phyloP scores from a whole-genome alignment of 2,888 invertebrate genomes.

The Cenopis cana region DNA sequence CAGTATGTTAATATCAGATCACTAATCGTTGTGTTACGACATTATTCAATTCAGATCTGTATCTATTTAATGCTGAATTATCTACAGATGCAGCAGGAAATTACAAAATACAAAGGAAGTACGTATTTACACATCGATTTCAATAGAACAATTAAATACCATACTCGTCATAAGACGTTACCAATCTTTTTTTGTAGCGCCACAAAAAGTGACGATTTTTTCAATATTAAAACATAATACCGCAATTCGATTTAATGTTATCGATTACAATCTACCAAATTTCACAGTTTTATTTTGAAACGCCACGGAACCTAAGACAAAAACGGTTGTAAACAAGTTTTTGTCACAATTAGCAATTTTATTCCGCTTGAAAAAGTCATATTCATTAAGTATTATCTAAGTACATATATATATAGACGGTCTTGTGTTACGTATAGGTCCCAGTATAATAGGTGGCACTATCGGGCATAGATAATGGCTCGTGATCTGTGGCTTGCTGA shows the following conservation, averaged over 20 bases:
- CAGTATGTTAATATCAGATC: conserved; percentile 53
- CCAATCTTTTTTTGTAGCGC: neutral
- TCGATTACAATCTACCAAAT: neutral
- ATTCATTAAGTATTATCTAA: neutral
- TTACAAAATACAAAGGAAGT: conserved; percentile 54
- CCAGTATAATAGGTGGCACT: conserved; percentile 30
- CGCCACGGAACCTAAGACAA: conserved; percentile 10
- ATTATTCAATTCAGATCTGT: conserved; percentile 53
- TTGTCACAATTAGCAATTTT: conserved; percentile 27
- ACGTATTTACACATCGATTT: conserved; percentile 24
- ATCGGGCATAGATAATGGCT: conserved; percentile 55
- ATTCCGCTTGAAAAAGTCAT: neutral
- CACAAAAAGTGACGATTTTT: neutral
- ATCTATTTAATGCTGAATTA: conserved; percentile 51
- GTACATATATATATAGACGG: neutral
- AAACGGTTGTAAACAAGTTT: conserved; percentile 37
- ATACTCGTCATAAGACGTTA: neutral
- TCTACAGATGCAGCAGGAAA: conserved; percentile 63
- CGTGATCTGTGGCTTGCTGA: conserved; percentile 64
- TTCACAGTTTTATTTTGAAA: neutral
- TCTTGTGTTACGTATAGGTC: neutral
- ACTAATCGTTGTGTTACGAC: conserved; percentile 54
- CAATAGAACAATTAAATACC: conserved; percentile 13
- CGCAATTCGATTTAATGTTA: neutral
- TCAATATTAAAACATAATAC: neutral